These are phyloP conservation scores for Drosophila micromelanica DNA, from an alignment of 1,140 invertebrate genomes.

Conservation along the genomic window DNA sequence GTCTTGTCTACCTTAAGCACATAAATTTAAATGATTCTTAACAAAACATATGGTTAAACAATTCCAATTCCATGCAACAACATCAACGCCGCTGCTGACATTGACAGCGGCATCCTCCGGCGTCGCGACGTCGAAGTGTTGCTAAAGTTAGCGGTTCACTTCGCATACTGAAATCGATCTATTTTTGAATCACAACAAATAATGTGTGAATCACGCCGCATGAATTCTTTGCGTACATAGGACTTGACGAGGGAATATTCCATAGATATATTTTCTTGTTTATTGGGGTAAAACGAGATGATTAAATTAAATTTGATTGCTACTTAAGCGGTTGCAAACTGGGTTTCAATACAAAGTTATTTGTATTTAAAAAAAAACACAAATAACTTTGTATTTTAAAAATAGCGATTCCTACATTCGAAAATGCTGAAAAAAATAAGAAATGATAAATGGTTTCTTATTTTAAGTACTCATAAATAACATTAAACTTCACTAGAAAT, in stretches of 20 bases:
- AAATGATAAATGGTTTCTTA: too few species aligned
- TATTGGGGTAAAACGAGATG: slow-evolving; percentile 8
- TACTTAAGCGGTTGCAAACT: slow-evolving; percentile 2
- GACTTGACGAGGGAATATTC: slow-evolving; percentile 35
- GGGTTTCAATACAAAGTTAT: too few species aligned
- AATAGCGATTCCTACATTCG: too few species aligned
- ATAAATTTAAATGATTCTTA: slow-evolving; percentile 22
- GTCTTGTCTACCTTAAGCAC: neutral
- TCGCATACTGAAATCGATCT: slow-evolving; percentile 39
- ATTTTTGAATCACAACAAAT: slow-evolving; percentile 50
- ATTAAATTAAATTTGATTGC: slow-evolving; percentile 36
- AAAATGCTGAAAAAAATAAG: neutral
- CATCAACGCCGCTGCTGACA: slow-evolving; percentile 49
- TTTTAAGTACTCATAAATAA: too few species aligned
- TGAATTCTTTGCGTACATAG: slow-evolving; percentile 47
- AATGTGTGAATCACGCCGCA: slow-evolving; percentile 56
- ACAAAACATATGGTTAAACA: slow-evolving; percentile 46
- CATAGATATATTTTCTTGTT: slow-evolving; percentile 32
- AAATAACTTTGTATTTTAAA: too few species aligned
- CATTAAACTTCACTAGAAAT: too few species aligned
- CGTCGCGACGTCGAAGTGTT: slow-evolving; percentile 18
- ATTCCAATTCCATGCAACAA: slow-evolving; percentile 54
- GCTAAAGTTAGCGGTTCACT: slow-evolving; percentile 47
- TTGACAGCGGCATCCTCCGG: slow-evolving; percentile 57
- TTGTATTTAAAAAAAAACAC: too few species aligned